Evolutionary conservation across 2,888 invertebrate species (phyloP).

Genomic region (Lasioglossum malachurum): DNA sequence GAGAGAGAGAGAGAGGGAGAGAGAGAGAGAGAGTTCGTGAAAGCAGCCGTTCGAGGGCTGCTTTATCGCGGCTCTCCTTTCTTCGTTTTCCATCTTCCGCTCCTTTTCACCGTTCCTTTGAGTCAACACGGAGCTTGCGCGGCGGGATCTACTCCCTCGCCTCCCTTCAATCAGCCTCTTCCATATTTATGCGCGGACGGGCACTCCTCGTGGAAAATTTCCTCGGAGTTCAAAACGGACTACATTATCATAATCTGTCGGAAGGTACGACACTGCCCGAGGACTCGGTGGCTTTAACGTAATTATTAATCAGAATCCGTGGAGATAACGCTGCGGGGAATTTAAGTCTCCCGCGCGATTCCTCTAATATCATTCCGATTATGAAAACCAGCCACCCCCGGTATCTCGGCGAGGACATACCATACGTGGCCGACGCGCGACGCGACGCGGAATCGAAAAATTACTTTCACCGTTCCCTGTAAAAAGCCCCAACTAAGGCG

Average conservation of each 20-base stretch:
- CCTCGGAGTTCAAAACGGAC: conserved; percentile 77
- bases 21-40: conserved; percentile 1
- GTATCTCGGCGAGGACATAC: conserved; percentile 18
- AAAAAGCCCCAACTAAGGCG: neutral
- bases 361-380: conserved; percentile 46
- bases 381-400: conserved; percentile 16
- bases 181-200: conserved; percentile 78
- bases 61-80: conserved; percentile 39
- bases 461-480: neutral
- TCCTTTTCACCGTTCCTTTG: conserved; percentile 52
- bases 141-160: conserved; percentile 57
- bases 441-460: neutral
- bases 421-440: conserved; percentile 11
- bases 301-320: conserved; percentile 73
- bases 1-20: neutral
- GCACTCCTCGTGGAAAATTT: conserved; percentile 73
- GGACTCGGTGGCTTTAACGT: conserved; percentile 68
- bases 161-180: conserved; percentile 78
- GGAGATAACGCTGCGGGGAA: conserved; percentile 55
- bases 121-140: conserved; percentile 60
- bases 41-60: conserved; percentile 33
- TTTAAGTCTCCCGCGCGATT: conserved; percentile 13
- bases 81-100: conserved; percentile 48
- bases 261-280: conserved; percentile 62
- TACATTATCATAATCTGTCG: conserved; percentile 80